Base-by-base conservation (phyloP, 1,140 invertebrate species). In the Triops cancriformis region DNA sequence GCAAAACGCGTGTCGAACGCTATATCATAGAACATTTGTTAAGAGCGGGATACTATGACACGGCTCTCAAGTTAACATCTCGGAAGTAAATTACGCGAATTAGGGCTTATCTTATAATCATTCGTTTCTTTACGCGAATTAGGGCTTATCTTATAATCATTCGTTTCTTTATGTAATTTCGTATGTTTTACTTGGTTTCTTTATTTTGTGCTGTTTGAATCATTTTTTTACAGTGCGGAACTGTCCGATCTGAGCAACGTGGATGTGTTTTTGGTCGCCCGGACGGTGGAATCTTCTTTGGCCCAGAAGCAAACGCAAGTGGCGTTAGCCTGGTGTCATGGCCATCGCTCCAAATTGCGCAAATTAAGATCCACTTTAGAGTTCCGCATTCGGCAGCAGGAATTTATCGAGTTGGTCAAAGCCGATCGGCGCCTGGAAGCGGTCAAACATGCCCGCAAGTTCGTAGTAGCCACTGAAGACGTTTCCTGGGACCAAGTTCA, bases 11-110 rank as follows among this genome's bases (percentile, higher is more conserved):
- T 74, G 84, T 98, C 26, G 96, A 98, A 85, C 88, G 97, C 75
- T 94, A 98, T 91, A 86, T 99, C 12, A 94, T 98, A 18, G 97
- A 99, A 84, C 97, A 98, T 85, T 94, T 97, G 82, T 88, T 98
- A n/a, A 88, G 96, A 77, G 92, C 94, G 84, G 97, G 97, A 0
- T 98, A 96, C 85, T 99, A 99, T 83, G 93, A 94, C 82, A 93
- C 95, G 1, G 97, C 97, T 2, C 90, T 92, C 10, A 64, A 64
- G 14, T 14, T 64, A 64, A 64, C 51, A 5, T 64, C 51, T 64
- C 51, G 51, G 10, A 64, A 64, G 77, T 78, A 43, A 45, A 37
- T 37, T 7, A 37, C 7, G 31, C 7, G 31, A 37, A 37, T 37
- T 18, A 10, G 23, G 5, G 6, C 14, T 6, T 14, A n/a, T 64